These are phyloP conservation scores for Tragelaphus strepsiceros DNA, from an alignment of 2,113 vertebrate genomes.

Conservation along the genomic window DNA sequence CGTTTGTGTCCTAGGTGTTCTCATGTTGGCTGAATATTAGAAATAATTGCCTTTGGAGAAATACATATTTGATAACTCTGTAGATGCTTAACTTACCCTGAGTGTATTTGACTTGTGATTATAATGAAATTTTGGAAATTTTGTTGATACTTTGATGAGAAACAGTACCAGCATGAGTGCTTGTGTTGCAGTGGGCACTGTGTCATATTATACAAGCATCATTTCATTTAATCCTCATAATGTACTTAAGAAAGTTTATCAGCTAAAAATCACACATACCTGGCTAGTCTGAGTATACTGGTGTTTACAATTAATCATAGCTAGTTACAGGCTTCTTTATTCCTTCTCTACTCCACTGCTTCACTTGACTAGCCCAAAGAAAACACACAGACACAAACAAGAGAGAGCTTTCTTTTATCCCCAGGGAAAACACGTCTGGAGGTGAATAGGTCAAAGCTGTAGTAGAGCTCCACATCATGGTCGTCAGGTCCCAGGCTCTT, in stretches of 20 bases:
- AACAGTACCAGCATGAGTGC: fast-evolving
- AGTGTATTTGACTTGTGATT: neutral
- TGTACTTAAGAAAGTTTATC: neutral
- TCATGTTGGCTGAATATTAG: neutral
- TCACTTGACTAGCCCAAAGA: neutral
- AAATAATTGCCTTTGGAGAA: neutral
- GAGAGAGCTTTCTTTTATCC: neutral
- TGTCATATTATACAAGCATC: neutral
- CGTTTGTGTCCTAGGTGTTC: neutral
- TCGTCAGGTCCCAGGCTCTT: neutral
- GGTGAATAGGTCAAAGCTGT: neutral
- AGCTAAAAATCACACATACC: neutral
- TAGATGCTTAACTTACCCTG: neutral
- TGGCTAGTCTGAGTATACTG: too few species aligned
- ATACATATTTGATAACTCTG: neutral
- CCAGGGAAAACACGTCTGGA: fast-evolving
- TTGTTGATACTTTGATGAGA: neutral
- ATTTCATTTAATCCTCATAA: neutral
- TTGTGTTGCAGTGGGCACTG: neutral
- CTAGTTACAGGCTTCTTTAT: neutral
- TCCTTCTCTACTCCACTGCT: neutral
- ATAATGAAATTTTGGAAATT: neutral
- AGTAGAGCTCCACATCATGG: neutral
- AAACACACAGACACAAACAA: neutral
- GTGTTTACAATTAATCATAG: neutral